Percentiles rank a stretch among this genome's conserved stretches.
Evolutionary conservation across 2,797 vertebrate genomes (phyloP).

Genomic region (Leptoclinus maculatus): DNA sequence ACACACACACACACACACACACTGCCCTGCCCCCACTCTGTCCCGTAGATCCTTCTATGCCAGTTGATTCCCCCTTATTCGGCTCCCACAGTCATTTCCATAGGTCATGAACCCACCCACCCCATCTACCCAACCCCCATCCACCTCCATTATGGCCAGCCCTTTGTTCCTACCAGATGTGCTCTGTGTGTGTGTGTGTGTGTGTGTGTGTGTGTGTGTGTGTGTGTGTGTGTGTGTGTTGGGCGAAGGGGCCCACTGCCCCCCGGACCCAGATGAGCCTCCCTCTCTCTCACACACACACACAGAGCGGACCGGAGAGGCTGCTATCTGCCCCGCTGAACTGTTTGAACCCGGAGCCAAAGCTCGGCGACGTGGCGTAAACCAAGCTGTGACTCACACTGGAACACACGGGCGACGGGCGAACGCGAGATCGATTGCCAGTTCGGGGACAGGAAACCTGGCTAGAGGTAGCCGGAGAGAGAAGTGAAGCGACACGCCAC

Average conservation of each 20-base stretch:
- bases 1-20: not conserved
- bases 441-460: not conserved
- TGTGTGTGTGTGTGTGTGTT: conserved; percentile 7
- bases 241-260: conserved; percentile 32
- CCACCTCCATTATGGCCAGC: conserved; percentile 59
- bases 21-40: conserved; percentile 34
- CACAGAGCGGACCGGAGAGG: too few relatives aligned
- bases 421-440: not conserved
- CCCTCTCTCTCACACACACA: not conserved
- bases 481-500: too few relatives aligned
- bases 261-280: conserved; percentile 19
- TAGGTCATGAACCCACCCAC: conserved; percentile 72
- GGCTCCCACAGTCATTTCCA: conserved; percentile 78
- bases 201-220: conserved; percentile 14
- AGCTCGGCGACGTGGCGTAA: conserved; percentile 12
- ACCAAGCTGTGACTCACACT: conserved; percentile 1
- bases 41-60: conserved; percentile 10
- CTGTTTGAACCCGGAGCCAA: conserved; percentile 29
- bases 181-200: conserved; percentile 24
- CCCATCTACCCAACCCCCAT: conserved; percentile 34
- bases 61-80: conserved; percentile 34
- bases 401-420: too few relatives aligned
- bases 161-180: conserved; percentile 84
- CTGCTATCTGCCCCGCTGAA: conserved; percentile 30
- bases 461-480: not conserved